A percentile compares a stretch with the other conserved stretches of the same genome.
These are phyloP conservation scores for Hippopotamyrus pictus DNA, from an alignment of 2,797 vertebrate species.

Conservation along the genomic window DNA sequence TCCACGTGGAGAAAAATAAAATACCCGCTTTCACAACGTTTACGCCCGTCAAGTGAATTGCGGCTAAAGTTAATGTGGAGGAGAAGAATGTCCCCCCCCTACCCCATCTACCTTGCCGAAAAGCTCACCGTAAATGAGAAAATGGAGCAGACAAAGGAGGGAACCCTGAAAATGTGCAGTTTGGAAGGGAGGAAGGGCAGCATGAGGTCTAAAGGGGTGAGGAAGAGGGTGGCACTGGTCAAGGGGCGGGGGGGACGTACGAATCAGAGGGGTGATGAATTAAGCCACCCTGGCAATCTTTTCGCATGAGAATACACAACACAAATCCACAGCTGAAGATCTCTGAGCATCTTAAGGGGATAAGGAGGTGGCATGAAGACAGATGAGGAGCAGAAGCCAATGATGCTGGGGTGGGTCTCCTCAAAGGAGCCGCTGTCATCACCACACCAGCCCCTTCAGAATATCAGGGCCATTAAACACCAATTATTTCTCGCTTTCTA, in stretches of 20 bases:
- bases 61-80: conserved; percentile 42
- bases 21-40: conserved; percentile 41
- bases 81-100: conserved; percentile 24
- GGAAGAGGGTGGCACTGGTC: conserved; percentile 9
- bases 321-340: conserved; percentile 34
- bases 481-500: background rate
- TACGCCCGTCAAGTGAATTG: conserved; percentile 42
- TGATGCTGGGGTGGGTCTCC: background rate
- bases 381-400: conserved; percentile 23
- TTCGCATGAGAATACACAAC: conserved; percentile 63
- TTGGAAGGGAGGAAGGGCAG: conserved; percentile 17
- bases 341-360: conserved; percentile 51
- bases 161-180: conserved; percentile 43
- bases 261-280: conserved; percentile 59
- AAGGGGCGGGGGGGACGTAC: conserved; percentile 30
- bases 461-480: background rate
- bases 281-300: conserved; percentile 58
- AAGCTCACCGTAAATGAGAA: conserved; percentile 2
- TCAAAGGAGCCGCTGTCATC: background rate
- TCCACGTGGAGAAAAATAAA: conserved; percentile 31
- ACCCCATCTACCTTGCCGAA: background rate
- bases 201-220: background rate
- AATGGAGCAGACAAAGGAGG: conserved; percentile 26
- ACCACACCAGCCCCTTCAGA: background rate
- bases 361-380: conserved; percentile 51